Evolutionary conservation across 2,888 invertebrate genomes (phyloP), one percentile per base, ranked within the genome.

Genomic region (Cactoblastis cactorum): DNA sequence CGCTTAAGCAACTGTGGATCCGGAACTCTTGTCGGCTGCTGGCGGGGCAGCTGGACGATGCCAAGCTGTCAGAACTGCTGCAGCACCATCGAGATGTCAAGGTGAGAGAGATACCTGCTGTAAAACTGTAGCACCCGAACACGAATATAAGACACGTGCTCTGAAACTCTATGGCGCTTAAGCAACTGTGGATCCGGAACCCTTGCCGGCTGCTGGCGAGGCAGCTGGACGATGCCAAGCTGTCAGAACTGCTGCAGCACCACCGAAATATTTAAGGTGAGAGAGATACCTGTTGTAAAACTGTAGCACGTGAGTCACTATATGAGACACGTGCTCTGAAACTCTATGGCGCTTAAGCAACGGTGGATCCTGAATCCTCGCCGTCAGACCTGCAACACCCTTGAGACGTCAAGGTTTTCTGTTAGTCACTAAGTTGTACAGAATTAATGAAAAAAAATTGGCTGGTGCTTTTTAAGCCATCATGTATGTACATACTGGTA

Each of bases 331-430:
- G 32, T 5, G 32, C 3, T 14, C 4, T 35, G 15, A n/a, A 15
- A 5, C 15, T 97, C 96, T 62, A 96, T 97, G 93, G 95, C 95
- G 78, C 97, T 97, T 45, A 96, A 97, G 78, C 94, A 96, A 80
- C 90, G 97, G 57, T 98, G 97, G 98, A 95, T 97, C 65, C 89
- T 98, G 61, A 98, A 98, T 91, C 97, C 97, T 34, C 93, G 96
- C 64, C 95, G 95, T 83, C 90, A 9, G 83, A 84, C 34, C 33
- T 34, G 4, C 8, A 34, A 12, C n/a, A 8, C 12, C 33, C 11
- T n/a, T 12, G 33, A n/a, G 33, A 34, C 48, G 58, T 67, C 33
- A 34, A 34, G 33, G n/a, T 34, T n/a, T n/a, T n/a, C n/a, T n/a
- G n/a, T n/a, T n/a, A n/a, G n/a, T n/a, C n/a, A n/a, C n/a, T n/a